Conservation (phyloP, 2,113 vertebrate genomes). For the Mus spicilegus region DNA sequence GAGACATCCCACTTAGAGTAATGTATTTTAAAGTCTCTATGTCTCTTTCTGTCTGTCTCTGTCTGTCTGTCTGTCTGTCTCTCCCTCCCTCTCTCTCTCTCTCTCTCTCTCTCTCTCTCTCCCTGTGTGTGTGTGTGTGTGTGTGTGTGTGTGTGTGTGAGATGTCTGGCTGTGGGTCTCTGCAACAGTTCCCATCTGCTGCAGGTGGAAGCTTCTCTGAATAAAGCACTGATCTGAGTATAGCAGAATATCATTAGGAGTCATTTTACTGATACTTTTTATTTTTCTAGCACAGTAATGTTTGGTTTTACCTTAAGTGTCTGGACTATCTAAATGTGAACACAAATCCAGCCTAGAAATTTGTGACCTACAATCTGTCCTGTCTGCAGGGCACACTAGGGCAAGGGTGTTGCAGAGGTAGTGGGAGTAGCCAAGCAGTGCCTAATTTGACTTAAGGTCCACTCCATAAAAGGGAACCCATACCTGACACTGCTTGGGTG, state of each 20-base stretch:
- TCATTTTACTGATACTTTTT: not conserved
- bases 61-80: not conserved
- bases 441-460: not conserved
- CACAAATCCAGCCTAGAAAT: not conserved
- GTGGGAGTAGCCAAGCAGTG: not conserved
- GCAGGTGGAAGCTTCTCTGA: not conserved
- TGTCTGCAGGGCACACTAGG: not conserved
- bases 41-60: not conserved
- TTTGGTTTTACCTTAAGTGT: too few relatives aligned
- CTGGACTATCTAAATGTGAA: not conserved
- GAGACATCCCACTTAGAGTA: not conserved
- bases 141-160: too few relatives aligned
- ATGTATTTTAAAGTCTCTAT: not conserved
- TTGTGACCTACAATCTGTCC: not conserved
- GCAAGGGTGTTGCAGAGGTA: not conserved
- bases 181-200: not conserved
- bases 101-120: not conserved
- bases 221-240: not conserved
- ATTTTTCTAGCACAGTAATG: not conserved
- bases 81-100: not conserved
- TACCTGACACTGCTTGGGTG: not conserved
- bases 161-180: not conserved
- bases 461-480: not conserved
- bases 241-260: not conserved
- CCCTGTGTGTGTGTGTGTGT: too few relatives aligned